Base-by-base conservation (phyloP, 2,113 vertebrate genomes). In the Megaleporinus macrocephalus region DNA sequence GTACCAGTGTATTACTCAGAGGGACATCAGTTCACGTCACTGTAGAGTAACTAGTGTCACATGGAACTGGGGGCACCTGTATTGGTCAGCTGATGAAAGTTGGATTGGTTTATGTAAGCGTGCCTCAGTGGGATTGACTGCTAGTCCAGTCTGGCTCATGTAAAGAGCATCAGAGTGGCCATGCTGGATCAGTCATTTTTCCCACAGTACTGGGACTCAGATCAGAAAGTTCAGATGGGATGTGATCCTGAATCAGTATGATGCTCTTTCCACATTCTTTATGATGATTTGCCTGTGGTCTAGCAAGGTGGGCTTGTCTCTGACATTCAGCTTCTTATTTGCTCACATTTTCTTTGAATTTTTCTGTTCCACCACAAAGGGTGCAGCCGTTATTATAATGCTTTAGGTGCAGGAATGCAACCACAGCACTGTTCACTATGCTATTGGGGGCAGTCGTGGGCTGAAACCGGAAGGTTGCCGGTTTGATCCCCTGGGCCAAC, bases 51-150 rank as follows among this genome's bases (percentile, higher is more conserved):
- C 33, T 30, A 57, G 22, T 16, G 24, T 12, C 14, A 9, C 30
- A 57, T 14, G 57, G 47, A 51, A 11, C 22, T 4, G n/a, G 26
- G 33, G 33, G 18, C 20, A 53, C 4, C 44, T 66, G 76, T 77
- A 65, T 41, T 9, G 29, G 53, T 61, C 30, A 53, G 41, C 59
- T 76, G 55, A 76, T 71, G 73, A 76, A 84, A 84, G 47, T 41
- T 57, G 63, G 26, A 81, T 81, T 81, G 33, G 18, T 81, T 75
- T 84, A 65, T 76, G 33, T 76, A 72, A 72, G 53, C 44, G 62
- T 73, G 33, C 27, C 73, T 63, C 15, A 57, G 24, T 55, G 57
- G 57, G 55, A 80, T 65, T 29, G 59, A 27, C 62, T 26, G 9
- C 76, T 24, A 11, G 47, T 73, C 24, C 24, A 47, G 53, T 59